phyloP scores from a whole-genome alignment of 2,888 invertebrate genomes.

The Cataglyphis livida region DNA sequence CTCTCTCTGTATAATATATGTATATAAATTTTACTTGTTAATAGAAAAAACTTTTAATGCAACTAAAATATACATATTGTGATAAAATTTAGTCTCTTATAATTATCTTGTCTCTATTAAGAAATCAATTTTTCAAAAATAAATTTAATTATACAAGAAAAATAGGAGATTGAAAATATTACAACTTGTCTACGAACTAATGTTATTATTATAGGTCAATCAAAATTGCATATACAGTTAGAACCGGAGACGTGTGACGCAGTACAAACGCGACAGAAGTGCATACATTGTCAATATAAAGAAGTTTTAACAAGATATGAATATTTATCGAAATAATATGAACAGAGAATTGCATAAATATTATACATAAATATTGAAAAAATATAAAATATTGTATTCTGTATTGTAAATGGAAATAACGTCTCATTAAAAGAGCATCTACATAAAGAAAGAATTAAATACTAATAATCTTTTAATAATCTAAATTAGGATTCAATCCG shows the following conservation, averaged over 20 bases:
- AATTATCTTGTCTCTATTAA: not conserved
- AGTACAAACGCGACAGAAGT: not conserved
- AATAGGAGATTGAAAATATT: not conserved
- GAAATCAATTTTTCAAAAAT: no score
- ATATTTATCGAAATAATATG: not conserved
- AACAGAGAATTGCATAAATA: not conserved
- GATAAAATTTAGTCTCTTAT: not conserved
- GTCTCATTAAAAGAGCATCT: not conserved
- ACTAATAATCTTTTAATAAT: not conserved
- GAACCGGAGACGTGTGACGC: not conserved
- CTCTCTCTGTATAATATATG: no score
- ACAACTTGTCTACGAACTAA: not conserved
- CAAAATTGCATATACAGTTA: constrained; percentile 10
- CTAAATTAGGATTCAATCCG: not conserved
- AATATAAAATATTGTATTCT: not conserved
- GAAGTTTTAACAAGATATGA: not conserved
- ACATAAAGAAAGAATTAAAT: not conserved
- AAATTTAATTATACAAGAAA: not conserved
- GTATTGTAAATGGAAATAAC: not conserved
- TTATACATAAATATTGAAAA: not conserved
- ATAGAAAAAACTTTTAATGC: not conserved
- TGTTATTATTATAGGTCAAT: not conserved
- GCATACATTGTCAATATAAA: not conserved
- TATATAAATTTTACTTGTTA: not conserved
- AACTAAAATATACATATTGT: not conserved